These are phyloP conservation scores for Trichoplax adhaerens DNA, from an alignment of 37 sponge, comb jelly and placozoan genomes.

Conservation along the genomic window DNA sequence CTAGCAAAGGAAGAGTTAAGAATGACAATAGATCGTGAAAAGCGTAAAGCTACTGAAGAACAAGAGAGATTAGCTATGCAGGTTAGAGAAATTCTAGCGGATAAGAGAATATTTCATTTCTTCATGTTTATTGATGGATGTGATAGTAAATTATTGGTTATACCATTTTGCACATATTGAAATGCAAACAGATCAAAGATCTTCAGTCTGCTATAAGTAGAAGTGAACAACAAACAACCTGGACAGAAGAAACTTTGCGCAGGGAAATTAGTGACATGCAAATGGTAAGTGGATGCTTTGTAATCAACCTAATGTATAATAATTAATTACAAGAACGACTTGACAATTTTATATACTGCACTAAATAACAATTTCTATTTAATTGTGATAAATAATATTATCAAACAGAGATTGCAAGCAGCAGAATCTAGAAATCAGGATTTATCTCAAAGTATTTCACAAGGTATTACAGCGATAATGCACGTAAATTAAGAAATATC, in stretches of 20 bases:
- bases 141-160: too few species aligned
- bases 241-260: constrained; percentile 66
- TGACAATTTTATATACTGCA: too few species aligned
- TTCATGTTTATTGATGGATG: too few species aligned
- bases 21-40: constrained; percentile 31
- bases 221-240: constrained; percentile 63
- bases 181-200: constrained; percentile 43
- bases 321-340: too few species aligned
- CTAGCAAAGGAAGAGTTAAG: constrained; percentile 45
- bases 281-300: neutral
- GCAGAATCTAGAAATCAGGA: constrained; percentile 78
- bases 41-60: constrained; percentile 24
- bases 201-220: constrained; percentile 40
- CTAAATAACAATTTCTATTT: neutral
- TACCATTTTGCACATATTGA: neutral
- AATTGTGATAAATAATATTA: neutral
- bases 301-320: too few species aligned
- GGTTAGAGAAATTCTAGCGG: constrained; percentile 15
- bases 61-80: constrained; percentile 48
- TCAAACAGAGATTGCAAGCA: constrained; percentile 62
- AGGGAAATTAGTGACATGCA: constrained; percentile 47
- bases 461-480: constrained; percentile 21
- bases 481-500: too few species aligned
- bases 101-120: too few species aligned
- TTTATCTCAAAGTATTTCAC: constrained; percentile 49